Base-by-base conservation (phyloP, 2,888 invertebrate species). In the Lucinisca nassula region DNA sequence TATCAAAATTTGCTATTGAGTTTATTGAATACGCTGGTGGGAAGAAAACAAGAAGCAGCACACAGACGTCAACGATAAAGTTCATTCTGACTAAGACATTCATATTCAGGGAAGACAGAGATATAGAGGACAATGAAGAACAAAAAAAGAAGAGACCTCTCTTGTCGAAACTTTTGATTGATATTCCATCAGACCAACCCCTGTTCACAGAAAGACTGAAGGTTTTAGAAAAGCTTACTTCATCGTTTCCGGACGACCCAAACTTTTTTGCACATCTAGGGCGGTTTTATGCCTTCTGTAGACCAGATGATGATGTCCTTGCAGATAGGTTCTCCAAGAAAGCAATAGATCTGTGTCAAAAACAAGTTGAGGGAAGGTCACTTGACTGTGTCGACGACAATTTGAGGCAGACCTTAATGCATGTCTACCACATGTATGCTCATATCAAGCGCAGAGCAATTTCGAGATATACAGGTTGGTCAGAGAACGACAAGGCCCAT, bases 361-460 rank as follows among this genome's bases (percentile, higher is more conserved):
- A 81, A 24, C 67, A 70, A 32, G 77, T 37, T 10, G 78, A 76
- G 67, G 86, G 85, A n/a, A 83, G 61, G 37, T 6, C 35, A 8
- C 40, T 58, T 17, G 84, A 84, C 14, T 82, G 88, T 30, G 30
- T 89, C 21, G 82, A 87, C n/a, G 90, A 91, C 27, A 49, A 78
- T 8, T 58, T 75, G 77, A 90, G 79, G 45, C 78, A 79, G 2
- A 89, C 92, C 10, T 32, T 93, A 72, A 91, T 87, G 81, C 91
- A 92, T 79, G 88, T 93, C 14, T 91, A 88, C 77, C 93, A 93
- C 45, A 93, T 93, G 93, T 92, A 87, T 84, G 93, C 91, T 12
- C 90, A 90, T 77, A 82, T 92, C 24, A 89, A 89, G 38, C 82
- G 82, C 14, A 82, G 79, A 17, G 58, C 75, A n/a, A 75, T 93